Conservation (phyloP, 2,797 vertebrate species). For the Australoheros facetus region DNA sequence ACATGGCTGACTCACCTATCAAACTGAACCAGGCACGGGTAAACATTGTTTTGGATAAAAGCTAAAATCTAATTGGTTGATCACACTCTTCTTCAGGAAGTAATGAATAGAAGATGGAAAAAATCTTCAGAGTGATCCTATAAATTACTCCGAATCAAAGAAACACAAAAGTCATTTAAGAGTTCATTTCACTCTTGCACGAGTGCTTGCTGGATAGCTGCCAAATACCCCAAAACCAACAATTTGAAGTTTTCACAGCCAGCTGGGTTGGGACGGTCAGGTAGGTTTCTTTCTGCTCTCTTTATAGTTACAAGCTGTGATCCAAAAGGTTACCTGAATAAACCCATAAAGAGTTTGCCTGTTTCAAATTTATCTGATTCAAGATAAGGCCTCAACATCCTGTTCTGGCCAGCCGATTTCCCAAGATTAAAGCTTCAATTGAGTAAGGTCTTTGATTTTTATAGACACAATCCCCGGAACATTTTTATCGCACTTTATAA, state of each 20-base stretch:
- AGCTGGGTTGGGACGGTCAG: neutral
- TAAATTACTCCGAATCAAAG: neutral
- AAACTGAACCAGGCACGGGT: neutral
- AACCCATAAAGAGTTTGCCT: too few species aligned
- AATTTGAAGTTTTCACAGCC: neutral
- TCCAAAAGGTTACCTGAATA: neutral
- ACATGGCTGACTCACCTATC: neutral
- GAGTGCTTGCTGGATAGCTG: neutral
- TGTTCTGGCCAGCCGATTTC: neutral
- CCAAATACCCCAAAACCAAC: neutral
- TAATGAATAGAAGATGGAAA: neutral
- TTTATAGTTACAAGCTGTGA: neutral
- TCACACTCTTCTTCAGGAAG: neutral
- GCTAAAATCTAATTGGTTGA: neutral
- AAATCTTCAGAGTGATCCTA: neutral
- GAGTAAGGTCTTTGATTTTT: neutral
- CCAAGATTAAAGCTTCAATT: neutral
- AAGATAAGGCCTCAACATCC: neutral
- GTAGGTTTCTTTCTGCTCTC: neutral
- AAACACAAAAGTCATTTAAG: too few species aligned
- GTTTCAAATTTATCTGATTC: neutral
- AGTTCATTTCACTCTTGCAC: neutral
- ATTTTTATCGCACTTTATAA: neutral
- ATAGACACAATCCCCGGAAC: neutral
- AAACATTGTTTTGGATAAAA: neutral